Conservation (phyloP, 92 coral and sea anemone genomes). For the Actinernus sp. region DNA sequence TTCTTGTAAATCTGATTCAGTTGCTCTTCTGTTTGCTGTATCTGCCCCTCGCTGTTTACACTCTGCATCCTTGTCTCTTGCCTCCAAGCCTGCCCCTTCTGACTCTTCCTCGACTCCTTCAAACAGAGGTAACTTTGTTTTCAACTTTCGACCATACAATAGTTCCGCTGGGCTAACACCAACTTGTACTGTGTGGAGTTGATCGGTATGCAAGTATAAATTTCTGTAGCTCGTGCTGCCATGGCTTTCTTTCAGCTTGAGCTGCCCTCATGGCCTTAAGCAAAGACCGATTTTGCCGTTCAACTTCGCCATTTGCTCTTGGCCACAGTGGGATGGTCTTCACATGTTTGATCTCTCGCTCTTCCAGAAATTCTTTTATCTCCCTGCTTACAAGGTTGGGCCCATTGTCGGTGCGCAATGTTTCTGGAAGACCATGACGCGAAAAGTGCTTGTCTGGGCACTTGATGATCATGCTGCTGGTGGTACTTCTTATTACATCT, state of each 20-base stretch:
- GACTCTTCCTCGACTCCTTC: constrained; percentile 15
- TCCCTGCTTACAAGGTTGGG: constrained; percentile 41
- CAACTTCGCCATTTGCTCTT: constrained; percentile 33
- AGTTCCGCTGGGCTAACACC: constrained; percentile 59
- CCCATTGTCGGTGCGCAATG: too few species aligned
- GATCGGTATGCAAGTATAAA: constrained; percentile 38
- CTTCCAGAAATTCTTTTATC: too few species aligned
- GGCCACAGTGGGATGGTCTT: constrained; percentile 53
- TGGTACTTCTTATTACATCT: constrained; percentile 35
- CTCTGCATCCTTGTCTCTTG: constrained; percentile 35
- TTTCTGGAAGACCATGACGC: too few species aligned
- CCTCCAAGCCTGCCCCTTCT: constrained; percentile 28
- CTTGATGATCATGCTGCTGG: constrained; percentile 28
- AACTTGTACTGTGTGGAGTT: constrained; percentile 46
- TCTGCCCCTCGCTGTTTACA: constrained; percentile 42
- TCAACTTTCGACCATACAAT: constrained; percentile 23
- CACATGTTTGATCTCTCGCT: too few species aligned
- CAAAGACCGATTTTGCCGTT: constrained; percentile 41
- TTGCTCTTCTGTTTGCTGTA: constrained; percentile 11
- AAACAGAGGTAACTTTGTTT: constrained; percentile 26
- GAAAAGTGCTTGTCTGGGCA: constrained; percentile 49
- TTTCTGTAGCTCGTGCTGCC: constrained; percentile 34
- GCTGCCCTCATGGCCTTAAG: constrained; percentile 50
- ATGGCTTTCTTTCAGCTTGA: constrained; percentile 30
- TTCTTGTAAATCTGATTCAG: constrained; percentile 29